A percentile compares a stretch with the other conserved stretches of the same genome.
phyloP scores from a whole-genome alignment of 2,888 invertebrate genomes.

The Trichacis sp. region DNA sequence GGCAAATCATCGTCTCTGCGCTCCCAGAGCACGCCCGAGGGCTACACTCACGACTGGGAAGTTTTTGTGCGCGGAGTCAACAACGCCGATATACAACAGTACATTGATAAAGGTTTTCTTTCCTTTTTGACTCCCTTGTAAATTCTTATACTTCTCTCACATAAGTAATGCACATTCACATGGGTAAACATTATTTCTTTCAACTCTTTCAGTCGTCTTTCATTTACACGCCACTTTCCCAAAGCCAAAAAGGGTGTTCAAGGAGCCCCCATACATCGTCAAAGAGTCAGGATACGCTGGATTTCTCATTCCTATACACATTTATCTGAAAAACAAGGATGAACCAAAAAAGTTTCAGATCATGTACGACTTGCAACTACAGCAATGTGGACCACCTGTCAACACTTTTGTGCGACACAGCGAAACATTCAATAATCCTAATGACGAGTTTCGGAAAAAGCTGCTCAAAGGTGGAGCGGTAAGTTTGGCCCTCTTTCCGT shows the following conservation, averaged over 20 bases:
- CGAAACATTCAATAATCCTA: slow-evolving; percentile 85
- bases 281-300: slow-evolving; percentile 97
- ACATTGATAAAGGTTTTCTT: slow-evolving; percentile 81
- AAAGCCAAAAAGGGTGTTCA: slow-evolving; percentile 90
- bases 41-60: slow-evolving; percentile 98
- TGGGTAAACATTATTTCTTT: too few relatives aligned
- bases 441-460: slow-evolving; percentile 90
- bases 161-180: too few relatives aligned
- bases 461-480: slow-evolving; percentile 89
- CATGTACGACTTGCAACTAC: slow-evolving; percentile 87
- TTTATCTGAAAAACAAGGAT: slow-evolving; percentile 88
- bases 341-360: slow-evolving; percentile 85
- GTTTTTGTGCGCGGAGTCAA: slow-evolving; percentile 92
- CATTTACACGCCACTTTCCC: slow-evolving; percentile 92
- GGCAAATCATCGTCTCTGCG: slow-evolving; percentile 90
- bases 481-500: too few relatives aligned
- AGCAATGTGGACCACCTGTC: slow-evolving; percentile 79
- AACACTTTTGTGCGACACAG: slow-evolving; percentile 82
- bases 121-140: too few relatives aligned
- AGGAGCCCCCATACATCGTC: slow-evolving; percentile 90
- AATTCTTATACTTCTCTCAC: too few relatives aligned
- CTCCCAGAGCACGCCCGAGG: slow-evolving; percentile 85
- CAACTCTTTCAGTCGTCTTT: slow-evolving; percentile 83
- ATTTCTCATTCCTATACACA: slow-evolving; percentile 89
- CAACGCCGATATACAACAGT: slow-evolving; percentile 87